Evolutionary conservation across 1,140 invertebrate genomes (phyloP).

Genomic region (Diplogasteroides magnus): DNA sequence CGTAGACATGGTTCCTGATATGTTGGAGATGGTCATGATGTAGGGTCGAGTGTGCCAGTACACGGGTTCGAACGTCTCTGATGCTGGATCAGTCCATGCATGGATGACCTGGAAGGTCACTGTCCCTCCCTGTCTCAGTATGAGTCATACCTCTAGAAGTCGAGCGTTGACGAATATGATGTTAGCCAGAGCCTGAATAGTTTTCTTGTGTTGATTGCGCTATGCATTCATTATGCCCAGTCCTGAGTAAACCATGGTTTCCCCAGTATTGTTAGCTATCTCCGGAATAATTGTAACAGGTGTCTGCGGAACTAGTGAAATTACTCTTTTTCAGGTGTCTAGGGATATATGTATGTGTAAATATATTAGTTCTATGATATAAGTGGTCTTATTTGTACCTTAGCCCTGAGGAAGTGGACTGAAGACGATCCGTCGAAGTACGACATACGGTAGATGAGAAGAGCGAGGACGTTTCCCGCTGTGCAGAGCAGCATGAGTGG

Average conservation of each 20-base stretch:
- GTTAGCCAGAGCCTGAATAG: conserved; percentile 40
- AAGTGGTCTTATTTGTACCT: no score
- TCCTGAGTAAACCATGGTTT: not conserved
- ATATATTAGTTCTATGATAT: no score
- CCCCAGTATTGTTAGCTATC: no score
- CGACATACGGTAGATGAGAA: conserved; percentile 49
- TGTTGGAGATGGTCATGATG: conserved; percentile 50
- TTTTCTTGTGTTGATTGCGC: no score
- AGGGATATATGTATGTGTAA: no score
- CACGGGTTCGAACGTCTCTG: conserved; percentile 35
- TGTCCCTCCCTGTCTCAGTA: no score
- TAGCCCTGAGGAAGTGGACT: conserved; percentile 50
- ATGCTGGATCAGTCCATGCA: conserved; percentile 35
- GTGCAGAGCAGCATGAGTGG: conserved; percentile 44
- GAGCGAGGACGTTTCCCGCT: conserved; percentile 47
- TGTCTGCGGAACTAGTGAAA: no score
- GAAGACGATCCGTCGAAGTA: conserved; percentile 48
- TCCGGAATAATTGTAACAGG: no score
- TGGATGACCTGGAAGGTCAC: conserved; percentile 41
- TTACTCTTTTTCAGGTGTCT: no score
- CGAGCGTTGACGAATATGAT: conserved; percentile 48
- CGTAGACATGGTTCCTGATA: conserved; percentile 49
- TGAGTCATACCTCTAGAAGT: conserved; percentile 32
- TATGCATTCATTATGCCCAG: not conserved
- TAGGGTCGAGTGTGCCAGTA: conserved; percentile 50